phyloP scores from a whole-genome alignment of 2,797 vertebrate species.

The Triplophysa bombifrons region DNA sequence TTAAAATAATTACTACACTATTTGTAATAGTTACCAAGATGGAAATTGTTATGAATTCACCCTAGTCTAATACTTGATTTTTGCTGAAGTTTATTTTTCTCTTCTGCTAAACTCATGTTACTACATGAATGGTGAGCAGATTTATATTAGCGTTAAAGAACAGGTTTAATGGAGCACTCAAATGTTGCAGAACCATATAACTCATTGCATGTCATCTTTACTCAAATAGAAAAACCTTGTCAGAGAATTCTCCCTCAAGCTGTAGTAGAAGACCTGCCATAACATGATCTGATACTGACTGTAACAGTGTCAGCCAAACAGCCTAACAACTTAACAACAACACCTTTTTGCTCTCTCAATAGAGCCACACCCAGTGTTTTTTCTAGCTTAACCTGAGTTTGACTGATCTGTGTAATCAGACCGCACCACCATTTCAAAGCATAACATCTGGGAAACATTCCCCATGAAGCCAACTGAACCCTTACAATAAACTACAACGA shows the following conservation, averaged over 20 bases:
- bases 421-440: conserved; percentile 10
- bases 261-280: conserved; percentile 24
- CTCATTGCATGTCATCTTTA: background rate
- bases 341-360: conserved; percentile 19
- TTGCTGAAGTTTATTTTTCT: background rate
- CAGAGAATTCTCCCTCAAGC: conserved; percentile 25
- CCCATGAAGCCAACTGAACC: background rate
- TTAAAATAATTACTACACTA: background rate
- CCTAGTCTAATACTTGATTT: background rate
- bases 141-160: background rate
- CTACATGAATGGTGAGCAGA: background rate
- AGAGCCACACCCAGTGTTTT: conserved; percentile 37
- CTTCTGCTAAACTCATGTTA: background rate
- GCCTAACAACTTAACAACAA: background rate
- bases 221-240: conserved; percentile 7
- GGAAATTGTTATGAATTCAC: background rate
- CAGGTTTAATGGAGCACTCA: background rate
- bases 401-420: conserved; percentile 32
- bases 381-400: conserved; percentile 11
- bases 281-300: conserved; percentile 12
- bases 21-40: background rate
- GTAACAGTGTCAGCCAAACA: background rate
- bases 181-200: background rate
- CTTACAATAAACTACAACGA: background rate
- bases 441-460: conserved; percentile 16